Percentiles rank a stretch among this genome's conserved stretches.
These are phyloP conservation scores for Lindbergichthys nudifrons DNA, from an alignment of 2,797 vertebrate species.

Conservation along the genomic window DNA sequence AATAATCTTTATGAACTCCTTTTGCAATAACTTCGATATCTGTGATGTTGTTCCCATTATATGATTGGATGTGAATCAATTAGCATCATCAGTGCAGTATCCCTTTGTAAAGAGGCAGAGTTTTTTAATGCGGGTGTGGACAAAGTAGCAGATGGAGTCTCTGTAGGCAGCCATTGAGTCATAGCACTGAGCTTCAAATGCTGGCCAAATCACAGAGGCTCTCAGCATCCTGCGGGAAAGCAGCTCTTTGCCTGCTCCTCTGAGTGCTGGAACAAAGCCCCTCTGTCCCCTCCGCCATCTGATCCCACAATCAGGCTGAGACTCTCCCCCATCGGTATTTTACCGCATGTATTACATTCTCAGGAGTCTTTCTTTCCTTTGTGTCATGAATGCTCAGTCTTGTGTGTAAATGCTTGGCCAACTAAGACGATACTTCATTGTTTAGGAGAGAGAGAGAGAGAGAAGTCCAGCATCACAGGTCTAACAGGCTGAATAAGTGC, in stretches of 20 bases:
- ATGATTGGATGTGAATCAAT: not conserved
- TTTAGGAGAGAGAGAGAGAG: conserved; percentile 6
- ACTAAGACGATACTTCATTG: not conserved
- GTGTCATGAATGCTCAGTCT: not conserved
- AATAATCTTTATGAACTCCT: too few relatives aligned
- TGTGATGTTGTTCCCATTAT: not conserved
- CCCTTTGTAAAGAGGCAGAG: conserved; percentile 31
- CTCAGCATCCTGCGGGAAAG: conserved; percentile 65
- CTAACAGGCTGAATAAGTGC: too few relatives aligned
- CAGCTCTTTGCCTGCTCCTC: conserved; percentile 49
- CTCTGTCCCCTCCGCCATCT: conserved; percentile 74
- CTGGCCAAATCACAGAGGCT: conserved; percentile 51
- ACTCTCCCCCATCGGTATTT: conserved; percentile 18
- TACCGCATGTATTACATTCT: conserved; percentile 34
- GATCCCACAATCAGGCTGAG: conserved; percentile 72
- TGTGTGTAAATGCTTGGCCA: conserved; percentile 2
- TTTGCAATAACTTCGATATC: too few relatives aligned
- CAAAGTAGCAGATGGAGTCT: conserved; percentile 67
- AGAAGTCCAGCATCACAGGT: not conserved
- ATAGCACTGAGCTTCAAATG: conserved; percentile 40
- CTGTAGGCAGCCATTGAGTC: conserved; percentile 63
- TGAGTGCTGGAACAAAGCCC: conserved; percentile 74
- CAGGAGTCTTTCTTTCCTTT: conserved; percentile 39
- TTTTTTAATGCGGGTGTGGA: conserved; percentile 26
- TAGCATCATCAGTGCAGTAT: not conserved